phyloP scores from a whole-genome alignment of 2,888 invertebrate species.

The Thymelicus lineola region DNA sequence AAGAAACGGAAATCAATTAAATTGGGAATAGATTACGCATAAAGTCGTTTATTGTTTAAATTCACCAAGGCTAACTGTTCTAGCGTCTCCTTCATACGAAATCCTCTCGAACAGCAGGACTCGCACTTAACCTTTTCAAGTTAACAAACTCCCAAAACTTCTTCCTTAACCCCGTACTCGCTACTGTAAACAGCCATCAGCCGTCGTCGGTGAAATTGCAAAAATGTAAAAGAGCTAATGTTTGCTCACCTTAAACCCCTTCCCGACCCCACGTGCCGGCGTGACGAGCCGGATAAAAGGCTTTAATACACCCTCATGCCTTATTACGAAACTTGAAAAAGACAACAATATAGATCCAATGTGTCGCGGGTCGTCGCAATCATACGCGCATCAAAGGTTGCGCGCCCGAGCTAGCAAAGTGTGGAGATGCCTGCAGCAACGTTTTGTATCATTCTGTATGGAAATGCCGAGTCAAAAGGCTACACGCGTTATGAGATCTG shows the following conservation, averaged over 20 bases:
- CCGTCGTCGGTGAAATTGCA: slow-evolving; percentile 83
- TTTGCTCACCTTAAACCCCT: slow-evolving; percentile 85
- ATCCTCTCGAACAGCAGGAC: not conserved
- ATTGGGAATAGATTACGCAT: too few species aligned
- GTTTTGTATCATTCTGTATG: slow-evolving; percentile 66
- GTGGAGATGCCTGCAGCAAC: slow-evolving; percentile 76
- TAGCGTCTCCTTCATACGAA: not conserved
- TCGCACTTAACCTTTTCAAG: slow-evolving; percentile 63
- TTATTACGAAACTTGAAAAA: slow-evolving; percentile 86
- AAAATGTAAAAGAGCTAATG: slow-evolving; percentile 85
- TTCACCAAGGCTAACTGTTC: not conserved
- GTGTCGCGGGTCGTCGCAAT: slow-evolving; percentile 85
- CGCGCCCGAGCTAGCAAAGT: slow-evolving; percentile 77
- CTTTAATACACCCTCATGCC: slow-evolving; percentile 86
- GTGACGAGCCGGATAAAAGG: slow-evolving; percentile 86
- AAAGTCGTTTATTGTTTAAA: too few species aligned
- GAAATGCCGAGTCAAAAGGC: slow-evolving; percentile 77
- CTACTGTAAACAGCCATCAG: slow-evolving; percentile 76
- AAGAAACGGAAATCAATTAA: too few species aligned
- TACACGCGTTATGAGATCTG: slow-evolving; percentile 81
- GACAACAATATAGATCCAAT: slow-evolving; percentile 85
- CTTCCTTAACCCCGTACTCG: slow-evolving; percentile 57
- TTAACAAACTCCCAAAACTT: slow-evolving; percentile 63
- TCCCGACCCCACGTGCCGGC: slow-evolving; percentile 79
- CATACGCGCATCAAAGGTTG: slow-evolving; percentile 84